Base-by-base conservation (phyloP, 1,140 invertebrate species). In the Neodiprion virginianus region DNA sequence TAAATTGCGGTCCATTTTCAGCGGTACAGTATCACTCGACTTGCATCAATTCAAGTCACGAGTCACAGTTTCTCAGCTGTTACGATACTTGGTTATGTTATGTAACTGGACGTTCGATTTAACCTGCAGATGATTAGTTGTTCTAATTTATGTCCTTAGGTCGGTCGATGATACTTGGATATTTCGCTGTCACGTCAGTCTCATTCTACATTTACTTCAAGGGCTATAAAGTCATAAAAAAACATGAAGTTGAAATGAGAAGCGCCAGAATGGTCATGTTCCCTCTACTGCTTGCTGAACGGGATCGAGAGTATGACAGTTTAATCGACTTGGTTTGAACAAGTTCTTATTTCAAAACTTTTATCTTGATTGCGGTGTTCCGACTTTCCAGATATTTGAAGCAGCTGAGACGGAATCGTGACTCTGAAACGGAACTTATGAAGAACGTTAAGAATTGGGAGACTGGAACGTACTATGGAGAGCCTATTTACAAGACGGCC, bases 381-480 rank as follows among this genome's bases (percentile, higher is more conserved):
- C 53, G 75, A 79, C 78, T 75, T 74, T 83, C 12, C 76, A 93
- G 92, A 61, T 91, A 88, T 80, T 86, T 98, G 82, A 97, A 95
- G 80, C 94, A 96, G 81, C 72, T 96, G 3, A 90, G 93, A 71
- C 90, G 89, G 68, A 97, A 96, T 87, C 90, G 95, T 17, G 95
- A 97, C 71, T 93, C 94, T 73, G 96, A 98, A 87, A 91, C 90
- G 66, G 91, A 95, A 75, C 88, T 98, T 10, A 98, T 98, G 97
- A 92, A 92, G 74, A 92, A 97, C 86, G 94, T 96, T 5, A 93
- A 93, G 74, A 95, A 94, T 80, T 98, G 97, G 97, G 92, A 93
- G 88, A 93, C 95, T 28, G 96, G 96, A 14, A 98, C 95, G 8
- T 95, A 92, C 81, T 96, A 93, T 79, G 96, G 96, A 10, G 93